Evolutionary conservation across 2,797 vertebrate genomes (phyloP), one percentile per base, ranked within the genome.

Genomic region (Catostomus latipinnis): DNA sequence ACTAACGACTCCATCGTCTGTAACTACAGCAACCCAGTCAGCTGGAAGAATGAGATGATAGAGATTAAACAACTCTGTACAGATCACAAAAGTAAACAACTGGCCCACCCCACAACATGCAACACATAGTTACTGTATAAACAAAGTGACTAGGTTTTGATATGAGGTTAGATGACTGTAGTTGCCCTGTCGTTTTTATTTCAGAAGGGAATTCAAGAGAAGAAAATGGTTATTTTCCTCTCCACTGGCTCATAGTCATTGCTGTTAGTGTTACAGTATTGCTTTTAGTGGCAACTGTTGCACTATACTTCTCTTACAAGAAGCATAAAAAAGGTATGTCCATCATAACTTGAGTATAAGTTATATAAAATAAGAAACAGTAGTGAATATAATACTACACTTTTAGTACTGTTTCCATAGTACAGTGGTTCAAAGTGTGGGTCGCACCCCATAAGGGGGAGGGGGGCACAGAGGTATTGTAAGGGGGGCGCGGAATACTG

Each of bases 21-120:
- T 83, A 86, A 86, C 81, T 85, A 89, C 9, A 91, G 87, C 73
- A 91, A 91, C 85, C 0, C 53, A 1, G 86, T 88, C 53, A 90
- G 84, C 84, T 78, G 72, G 86, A 14, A 9, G 12, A 1, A 16
- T 0, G 5, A 70, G 0, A 34, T 0, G 0, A 53, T 2, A 34
- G 0, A 70, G 0, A 46, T 82, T 0, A 0, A 18, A 11, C 5
- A 8, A n/a, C 7, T 73, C 4, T 87, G 86, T 13, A 0, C 49
- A 14, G 0, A 2, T 14, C 1, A 34, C 50, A 46, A 58, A 53
- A 8, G 71, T 50, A 63, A 66, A 22, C 34, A 49, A 12, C 6
- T 52, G 46, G 8, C 66, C 1, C 8, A 52, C 67, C 6, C 0
- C 14, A 9, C 48, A 49, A 49, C 13, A 49, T 34, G 13, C n/a